These are phyloP conservation scores for Tolypeutes matacus DNA, from an alignment of 2,797 vertebrate genomes.

Conservation along the genomic window DNA sequence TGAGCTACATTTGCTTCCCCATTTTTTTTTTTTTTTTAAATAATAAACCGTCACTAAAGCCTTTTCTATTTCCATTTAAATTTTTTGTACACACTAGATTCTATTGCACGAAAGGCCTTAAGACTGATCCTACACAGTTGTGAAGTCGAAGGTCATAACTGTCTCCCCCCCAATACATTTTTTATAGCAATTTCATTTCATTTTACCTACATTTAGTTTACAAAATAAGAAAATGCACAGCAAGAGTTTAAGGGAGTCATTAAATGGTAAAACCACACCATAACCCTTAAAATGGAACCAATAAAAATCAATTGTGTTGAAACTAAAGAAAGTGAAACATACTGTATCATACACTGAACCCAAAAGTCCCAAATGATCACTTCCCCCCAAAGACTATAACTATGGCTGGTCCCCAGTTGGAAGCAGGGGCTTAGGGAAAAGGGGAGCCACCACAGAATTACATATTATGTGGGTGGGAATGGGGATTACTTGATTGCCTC, in stretches of 20 bases:
- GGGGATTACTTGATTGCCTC: background rate
- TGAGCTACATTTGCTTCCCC: no score
- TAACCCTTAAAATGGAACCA: background rate
- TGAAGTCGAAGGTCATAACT: background rate
- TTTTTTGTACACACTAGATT: background rate
- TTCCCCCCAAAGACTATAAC: background rate
- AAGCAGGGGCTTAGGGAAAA: background rate
- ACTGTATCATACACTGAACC: background rate
- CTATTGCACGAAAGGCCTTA: background rate
- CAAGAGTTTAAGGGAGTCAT: background rate
- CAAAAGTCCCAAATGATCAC: background rate
- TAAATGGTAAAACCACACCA: background rate
- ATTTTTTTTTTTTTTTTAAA: no score
- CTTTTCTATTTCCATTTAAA: constrained; percentile 24
- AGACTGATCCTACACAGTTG: background rate
- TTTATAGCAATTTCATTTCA: background rate
- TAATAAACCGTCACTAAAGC: background rate
- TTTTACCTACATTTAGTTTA: background rate
- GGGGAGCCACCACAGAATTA: background rate
- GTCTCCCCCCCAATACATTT: background rate
- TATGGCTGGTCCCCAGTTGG: background rate
- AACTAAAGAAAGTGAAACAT: background rate
- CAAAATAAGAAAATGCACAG: background rate
- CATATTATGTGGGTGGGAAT: no score
- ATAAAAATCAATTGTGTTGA: background rate